phyloP scores from a whole-genome alignment of 2,797 vertebrate species.

The Acanthornis magna region DNA sequence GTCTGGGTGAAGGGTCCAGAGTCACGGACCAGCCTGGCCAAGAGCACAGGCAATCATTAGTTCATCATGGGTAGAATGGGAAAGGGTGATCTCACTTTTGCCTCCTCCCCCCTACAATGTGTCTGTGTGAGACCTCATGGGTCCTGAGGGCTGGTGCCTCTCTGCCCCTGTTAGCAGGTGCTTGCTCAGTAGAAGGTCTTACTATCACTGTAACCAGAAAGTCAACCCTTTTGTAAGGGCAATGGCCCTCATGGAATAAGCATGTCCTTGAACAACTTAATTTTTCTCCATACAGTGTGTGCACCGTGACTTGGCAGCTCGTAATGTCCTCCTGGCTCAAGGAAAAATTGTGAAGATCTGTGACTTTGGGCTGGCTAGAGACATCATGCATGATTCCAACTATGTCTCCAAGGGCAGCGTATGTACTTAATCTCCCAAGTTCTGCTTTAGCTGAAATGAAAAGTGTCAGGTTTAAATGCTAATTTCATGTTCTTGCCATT shows the following conservation, averaged over 20 bases:
- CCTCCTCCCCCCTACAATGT: not conserved
- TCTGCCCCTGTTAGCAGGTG: not conserved
- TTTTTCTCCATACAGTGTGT: constrained; percentile 83
- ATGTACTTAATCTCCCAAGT: constrained; percentile 68
- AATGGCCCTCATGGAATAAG: not conserved
- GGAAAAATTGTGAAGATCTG: constrained; percentile 99
- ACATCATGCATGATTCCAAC: constrained; percentile 99
- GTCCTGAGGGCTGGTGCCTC: not conserved
- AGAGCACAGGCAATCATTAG: not conserved
- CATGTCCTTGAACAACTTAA: not conserved
- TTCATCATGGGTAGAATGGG: not conserved
- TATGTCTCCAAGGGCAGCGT: constrained; percentile 99
- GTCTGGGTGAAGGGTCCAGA: not conserved
- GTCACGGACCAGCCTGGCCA: not conserved
- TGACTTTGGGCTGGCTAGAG: constrained; percentile 95
- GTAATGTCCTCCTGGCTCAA: constrained; percentile 96
- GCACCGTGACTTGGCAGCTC: constrained; percentile 95
- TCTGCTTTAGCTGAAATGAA: constrained; percentile 2
- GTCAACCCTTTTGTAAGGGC: not conserved
- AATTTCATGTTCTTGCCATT: not conserved
- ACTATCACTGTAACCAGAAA: not conserved
- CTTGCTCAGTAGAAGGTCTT: not conserved
- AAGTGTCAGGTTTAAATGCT: not conserved
- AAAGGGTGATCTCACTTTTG: not conserved
- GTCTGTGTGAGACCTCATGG: accelerated